Evolutionary conservation across 2,888 invertebrate genomes (phyloP).

Genomic region (Morpho achilles): DNA sequence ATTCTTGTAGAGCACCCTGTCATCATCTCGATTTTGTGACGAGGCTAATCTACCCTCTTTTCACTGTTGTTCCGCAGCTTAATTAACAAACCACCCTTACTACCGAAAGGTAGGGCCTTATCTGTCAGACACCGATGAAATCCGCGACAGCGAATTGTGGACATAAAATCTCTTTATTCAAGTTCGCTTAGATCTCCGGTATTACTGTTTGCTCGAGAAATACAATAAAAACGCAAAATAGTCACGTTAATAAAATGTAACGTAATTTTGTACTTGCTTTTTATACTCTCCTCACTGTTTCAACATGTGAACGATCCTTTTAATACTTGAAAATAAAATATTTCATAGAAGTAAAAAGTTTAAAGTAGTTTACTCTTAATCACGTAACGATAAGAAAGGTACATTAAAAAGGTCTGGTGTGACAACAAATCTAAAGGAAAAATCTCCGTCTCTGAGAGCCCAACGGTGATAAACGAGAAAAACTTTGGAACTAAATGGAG

Average conservation of each 20-base stretch:
- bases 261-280: background rate
- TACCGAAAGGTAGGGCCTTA: conserved; percentile 32
- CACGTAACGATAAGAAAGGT: conserved; percentile 73
- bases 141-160: conserved; percentile 26
- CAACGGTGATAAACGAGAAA: conserved; percentile 80
- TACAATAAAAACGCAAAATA: conserved; percentile 6
- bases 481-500: conserved; percentile 80
- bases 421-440: conserved; percentile 80
- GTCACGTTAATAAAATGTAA: conserved; percentile 1
- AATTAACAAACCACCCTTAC: conserved; percentile 34
- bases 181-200: conserved; percentile 19
- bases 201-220: conserved; percentile 7
- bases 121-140: conserved; percentile 34
- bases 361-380: conserved; percentile 51
- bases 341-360: background rate
- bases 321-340: too few relatives aligned
- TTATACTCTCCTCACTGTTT: background rate
- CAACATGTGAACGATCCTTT: too few relatives aligned
- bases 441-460: conserved; percentile 77
- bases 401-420: conserved; percentile 80
- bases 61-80: conserved; percentile 32
- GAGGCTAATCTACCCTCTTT: conserved; percentile 33
- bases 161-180: conserved; percentile 25
- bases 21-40: conserved; percentile 27
- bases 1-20: conserved; percentile 18